These are phyloP conservation scores for Argynnis bischoffii DNA, from an alignment of 2,888 invertebrate species.

Conservation along the genomic window DNA sequence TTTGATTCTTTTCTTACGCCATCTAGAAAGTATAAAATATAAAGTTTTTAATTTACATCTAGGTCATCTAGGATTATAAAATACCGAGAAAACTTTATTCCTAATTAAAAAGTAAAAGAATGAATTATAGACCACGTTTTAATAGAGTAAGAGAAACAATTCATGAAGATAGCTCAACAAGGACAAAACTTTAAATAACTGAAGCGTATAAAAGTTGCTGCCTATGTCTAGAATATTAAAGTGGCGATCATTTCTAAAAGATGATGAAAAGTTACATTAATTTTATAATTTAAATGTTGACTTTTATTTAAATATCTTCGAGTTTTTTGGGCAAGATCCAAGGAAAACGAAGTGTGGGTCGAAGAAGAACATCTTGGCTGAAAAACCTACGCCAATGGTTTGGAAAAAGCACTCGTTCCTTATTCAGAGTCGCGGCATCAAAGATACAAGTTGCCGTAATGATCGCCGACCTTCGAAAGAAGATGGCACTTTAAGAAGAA, in stretches of 20 bases:
- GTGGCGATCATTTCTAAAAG: slow-evolving; percentile 37
- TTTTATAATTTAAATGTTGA: slow-evolving; percentile 2
- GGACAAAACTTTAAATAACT: slow-evolving; percentile 45
- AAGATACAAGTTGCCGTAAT: too few species aligned
- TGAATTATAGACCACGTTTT: slow-evolving; percentile 6
- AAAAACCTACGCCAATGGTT: too few species aligned
- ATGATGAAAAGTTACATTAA: slow-evolving; percentile 31
- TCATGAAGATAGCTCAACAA: slow-evolving; percentile 34
- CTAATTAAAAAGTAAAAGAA: background rate
- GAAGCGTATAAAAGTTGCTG: slow-evolving; percentile 40
- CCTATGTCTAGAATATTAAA: slow-evolving; percentile 44
- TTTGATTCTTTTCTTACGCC: background rate
- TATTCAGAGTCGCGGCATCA: too few species aligned
- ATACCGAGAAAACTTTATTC: background rate
- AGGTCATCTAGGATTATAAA: too few species aligned
- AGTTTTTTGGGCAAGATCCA: too few species aligned
- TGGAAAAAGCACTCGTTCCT: too few species aligned
- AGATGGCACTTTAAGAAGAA: too few species aligned
- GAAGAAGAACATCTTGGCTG: too few species aligned
- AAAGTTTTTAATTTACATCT: too few species aligned
- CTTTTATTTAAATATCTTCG: background rate
- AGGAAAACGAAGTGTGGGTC: too few species aligned
- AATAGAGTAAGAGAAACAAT: slow-evolving; percentile 27
- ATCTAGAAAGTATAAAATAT: too few species aligned
- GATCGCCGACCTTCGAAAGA: too few species aligned